Percentiles rank a stretch among this genome's conserved stretches.
These are phyloP conservation scores for Patella depressa DNA, from an alignment of 2,888 invertebrate species.

Conservation along the genomic window DNA sequence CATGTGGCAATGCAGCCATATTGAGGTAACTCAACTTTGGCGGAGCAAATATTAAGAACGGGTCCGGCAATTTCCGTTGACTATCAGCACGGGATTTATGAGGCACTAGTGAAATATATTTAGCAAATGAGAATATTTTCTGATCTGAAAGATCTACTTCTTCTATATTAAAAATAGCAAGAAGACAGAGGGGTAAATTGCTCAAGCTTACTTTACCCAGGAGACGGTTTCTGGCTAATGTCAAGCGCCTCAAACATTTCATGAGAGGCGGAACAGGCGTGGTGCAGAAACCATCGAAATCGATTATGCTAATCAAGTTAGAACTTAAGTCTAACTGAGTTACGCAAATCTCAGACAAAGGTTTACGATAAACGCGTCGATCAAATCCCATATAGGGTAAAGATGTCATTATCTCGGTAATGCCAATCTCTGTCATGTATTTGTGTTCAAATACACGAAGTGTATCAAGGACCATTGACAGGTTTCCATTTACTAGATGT, in stretches of 20 bases:
- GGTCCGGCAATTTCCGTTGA: neutral
- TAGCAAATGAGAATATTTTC: neutral
- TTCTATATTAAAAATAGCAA: neutral
- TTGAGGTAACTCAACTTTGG: neutral
- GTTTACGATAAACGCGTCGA: neutral
- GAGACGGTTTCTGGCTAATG: neutral
- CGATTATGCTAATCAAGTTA: neutral
- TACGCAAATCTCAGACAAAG: neutral
- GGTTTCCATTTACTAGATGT: neutral
- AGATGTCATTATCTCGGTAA: neutral
- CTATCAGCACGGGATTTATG: neutral
- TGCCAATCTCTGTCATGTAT: neutral
- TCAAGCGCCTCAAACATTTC: neutral
- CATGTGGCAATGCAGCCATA: neutral
- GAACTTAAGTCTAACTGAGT: neutral
- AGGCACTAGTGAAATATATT: neutral
- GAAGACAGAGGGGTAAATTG: neutral
- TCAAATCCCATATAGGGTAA: neutral
- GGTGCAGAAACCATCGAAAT: neutral
- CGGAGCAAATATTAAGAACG: neutral
- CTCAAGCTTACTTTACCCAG: neutral
- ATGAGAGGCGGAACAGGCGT: neutral
- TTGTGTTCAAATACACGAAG: neutral
- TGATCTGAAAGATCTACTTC: neutral
- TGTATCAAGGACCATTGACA: neutral